Evolutionary conservation across 1,140 invertebrate species (phyloP), one percentile per base, ranked within the genome.

Genomic region (Anoplophora glabripennis): DNA sequence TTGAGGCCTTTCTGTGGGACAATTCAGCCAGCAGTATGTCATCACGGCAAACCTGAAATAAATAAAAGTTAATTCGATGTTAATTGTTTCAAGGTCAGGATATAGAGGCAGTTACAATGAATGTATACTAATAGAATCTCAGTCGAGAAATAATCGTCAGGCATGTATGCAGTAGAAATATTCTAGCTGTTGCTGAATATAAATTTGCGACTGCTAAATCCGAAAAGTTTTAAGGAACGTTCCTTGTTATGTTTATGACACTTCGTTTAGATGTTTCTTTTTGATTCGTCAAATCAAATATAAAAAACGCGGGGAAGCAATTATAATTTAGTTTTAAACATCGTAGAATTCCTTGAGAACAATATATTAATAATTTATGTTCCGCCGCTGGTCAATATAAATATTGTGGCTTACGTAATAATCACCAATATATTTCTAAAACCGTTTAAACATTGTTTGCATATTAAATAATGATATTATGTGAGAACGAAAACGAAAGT

Each of bases 1-100:
- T 48, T 90, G 92, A n/a, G 93, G 92, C 58, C 93, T 82, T 69
- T 95, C 92, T 63, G 90, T 87, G 8, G 90, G 85, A 58, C 86
- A 85, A 80, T 91, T 86, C 0, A 89, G 88, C 94, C 93, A 96
- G 72, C 93, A 96, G 74, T 91, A 93, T 3, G 91, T 91, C 92
- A 96, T 95, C 57, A 94, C 88, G 11, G 90, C 89, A 76, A 93
- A 96, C 71, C 90, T 93, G 75, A 65, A 76, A 65, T 38, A 47
- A 41, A 51, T 35, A 49, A 49, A 35, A 40, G 36, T n/a, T 40
- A 40, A 14, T n/a, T 40, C 3, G 38, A 40, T 28, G 47, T 15
- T 49, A 49, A 49, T 49, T 49, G 47, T 37, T 49, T 36, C 47
- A 49, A 49, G 47, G 47, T 36, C 35, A 10, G 34, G 15, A 36